Percentiles rank a stretch among this genome's conserved stretches.
These are phyloP conservation scores for Aviceda subcristata DNA, from an alignment of 2,113 vertebrate genomes.

Conservation along the genomic window DNA sequence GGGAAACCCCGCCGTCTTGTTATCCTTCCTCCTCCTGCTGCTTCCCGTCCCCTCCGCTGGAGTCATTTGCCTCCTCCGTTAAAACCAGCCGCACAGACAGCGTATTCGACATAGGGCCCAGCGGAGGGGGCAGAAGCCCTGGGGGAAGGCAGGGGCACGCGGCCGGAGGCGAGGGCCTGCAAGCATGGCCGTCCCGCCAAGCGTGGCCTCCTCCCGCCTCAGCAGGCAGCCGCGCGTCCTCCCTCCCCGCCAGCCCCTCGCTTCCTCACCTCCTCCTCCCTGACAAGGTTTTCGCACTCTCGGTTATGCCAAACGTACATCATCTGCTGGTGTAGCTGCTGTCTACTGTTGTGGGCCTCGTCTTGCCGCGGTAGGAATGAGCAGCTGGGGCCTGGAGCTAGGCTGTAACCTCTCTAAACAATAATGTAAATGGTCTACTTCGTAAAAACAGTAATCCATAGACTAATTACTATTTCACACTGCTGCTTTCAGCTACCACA, in stretches of 20 bases:
- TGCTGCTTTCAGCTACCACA: background rate
- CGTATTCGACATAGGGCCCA: background rate
- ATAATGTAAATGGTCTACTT: background rate
- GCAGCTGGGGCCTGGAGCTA: background rate
- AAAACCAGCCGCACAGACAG: background rate
- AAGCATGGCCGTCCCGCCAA: background rate
- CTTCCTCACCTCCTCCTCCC: background rate
- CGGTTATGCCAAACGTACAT: background rate
- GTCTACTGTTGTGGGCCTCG: background rate
- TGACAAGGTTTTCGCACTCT: background rate
- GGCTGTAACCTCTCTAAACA: background rate
- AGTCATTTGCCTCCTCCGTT: background rate
- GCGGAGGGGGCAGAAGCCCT: background rate
- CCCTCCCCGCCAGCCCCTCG: background rate
- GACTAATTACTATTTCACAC: background rate
- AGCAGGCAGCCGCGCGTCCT: background rate
- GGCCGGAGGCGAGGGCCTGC: background rate
- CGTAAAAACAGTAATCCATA: background rate
- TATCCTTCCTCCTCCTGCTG: background rate
- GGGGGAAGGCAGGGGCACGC: background rate
- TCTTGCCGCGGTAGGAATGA: background rate
- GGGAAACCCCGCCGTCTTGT: background rate
- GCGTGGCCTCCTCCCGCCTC: background rate
- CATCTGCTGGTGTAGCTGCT: background rate
- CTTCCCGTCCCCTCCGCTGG: background rate